These are phyloP conservation scores for Anagrus nilaparvatae DNA, from an alignment of 1,140 invertebrate genomes.

Conservation along the genomic window DNA sequence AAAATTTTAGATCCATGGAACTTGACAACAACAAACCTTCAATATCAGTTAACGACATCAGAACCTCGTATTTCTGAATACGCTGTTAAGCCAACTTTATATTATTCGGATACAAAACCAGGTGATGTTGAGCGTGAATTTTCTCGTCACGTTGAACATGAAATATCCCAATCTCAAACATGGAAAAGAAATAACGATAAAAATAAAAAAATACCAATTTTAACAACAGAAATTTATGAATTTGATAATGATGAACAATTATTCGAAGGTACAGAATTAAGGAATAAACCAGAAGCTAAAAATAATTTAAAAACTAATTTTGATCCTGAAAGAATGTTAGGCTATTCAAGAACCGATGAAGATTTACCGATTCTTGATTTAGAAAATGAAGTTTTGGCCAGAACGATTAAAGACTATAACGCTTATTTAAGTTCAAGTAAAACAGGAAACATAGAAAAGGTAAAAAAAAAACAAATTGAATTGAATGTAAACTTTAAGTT, in stretches of 20 bases:
- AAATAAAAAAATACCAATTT: too few species aligned
- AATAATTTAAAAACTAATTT: too few species aligned
- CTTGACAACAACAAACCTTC: too few species aligned
- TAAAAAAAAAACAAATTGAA: too few species aligned
- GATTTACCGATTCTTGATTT: constrained; percentile 30
- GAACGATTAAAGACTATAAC: constrained; percentile 32
- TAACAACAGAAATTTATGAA: too few species aligned
- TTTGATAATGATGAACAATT: too few species aligned
- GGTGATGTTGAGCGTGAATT: constrained; percentile 9
- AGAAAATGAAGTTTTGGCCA: constrained; percentile 32
- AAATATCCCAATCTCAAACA: neutral
- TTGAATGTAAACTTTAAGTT: too few species aligned
- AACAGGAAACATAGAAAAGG: too few species aligned
- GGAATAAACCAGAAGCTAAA: too few species aligned
- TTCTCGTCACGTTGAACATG: constrained; percentile 7
- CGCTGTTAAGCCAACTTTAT: constrained; percentile 1
- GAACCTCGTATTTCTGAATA: constrained; percentile 6
- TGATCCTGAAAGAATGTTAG: constrained; percentile 31
- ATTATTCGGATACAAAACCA: neutral
- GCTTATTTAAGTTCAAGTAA: constrained; percentile 28
- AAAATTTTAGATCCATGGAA: too few species aligned
- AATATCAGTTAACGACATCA: constrained; percentile 5
- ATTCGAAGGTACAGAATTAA: too few species aligned
- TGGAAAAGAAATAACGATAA: too few species aligned
- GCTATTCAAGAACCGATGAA: constrained; percentile 30